phyloP scores from a whole-genome alignment of 1,140 invertebrate genomes.

The Cataglyphis hispanica region DNA sequence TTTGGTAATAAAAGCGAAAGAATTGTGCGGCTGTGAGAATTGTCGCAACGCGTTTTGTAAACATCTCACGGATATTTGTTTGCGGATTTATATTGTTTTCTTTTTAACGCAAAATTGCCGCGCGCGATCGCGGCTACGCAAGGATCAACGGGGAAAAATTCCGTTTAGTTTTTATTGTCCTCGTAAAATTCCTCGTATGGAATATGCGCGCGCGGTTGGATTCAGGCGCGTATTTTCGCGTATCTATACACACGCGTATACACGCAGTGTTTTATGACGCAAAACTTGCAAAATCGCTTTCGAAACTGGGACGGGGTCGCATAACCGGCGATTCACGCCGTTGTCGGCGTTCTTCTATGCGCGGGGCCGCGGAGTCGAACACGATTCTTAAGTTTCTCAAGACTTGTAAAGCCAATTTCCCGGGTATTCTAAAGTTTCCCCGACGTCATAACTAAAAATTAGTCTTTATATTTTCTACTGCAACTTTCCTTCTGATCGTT shows the following conservation, averaged over 20 bases:
- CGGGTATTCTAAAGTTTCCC: constrained; percentile 31
- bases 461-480: constrained; percentile 38
- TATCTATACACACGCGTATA: background rate
- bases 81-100: background rate
- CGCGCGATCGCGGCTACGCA: constrained; percentile 61
- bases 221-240: constrained; percentile 35
- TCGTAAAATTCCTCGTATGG: constrained; percentile 77
- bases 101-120: constrained; percentile 76
- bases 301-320: background rate
- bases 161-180: constrained; percentile 81
- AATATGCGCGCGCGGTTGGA: constrained; percentile 44
- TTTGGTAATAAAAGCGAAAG: background rate
- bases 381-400: constrained; percentile 45
- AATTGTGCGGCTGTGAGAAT: background rate
- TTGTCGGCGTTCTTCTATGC: background rate
- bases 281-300: constrained; percentile 45
- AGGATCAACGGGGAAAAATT: constrained; percentile 73
- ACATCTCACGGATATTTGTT: constrained; percentile 68
- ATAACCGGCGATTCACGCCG: constrained; percentile 18
- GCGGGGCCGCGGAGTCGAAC: constrained; percentile 25
- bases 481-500: constrained; percentile 38
- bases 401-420: constrained; percentile 45
- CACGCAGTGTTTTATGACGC: constrained; percentile 12
- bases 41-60: constrained; percentile 7
- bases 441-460: constrained; percentile 52